These are phyloP conservation scores for cat (Felis catus) DNA, from an alignment of 2,113 vertebrate genomes.

Conservation along the genomic window F.catus_Fca126_mat1.0 CM031421.1:58545501-58546000, in stretches of 20 bases:
- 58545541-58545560: no score
- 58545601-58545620: no score
- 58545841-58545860: background rate
- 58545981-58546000: background rate
- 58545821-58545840: background rate
- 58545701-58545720: background rate
- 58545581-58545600: no score
- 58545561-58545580: no score
- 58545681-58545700: background rate
- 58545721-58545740: background rate
- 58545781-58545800: background rate
- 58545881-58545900: background rate
- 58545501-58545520: no score
- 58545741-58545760: background rate
- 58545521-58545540: no score
- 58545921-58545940: background rate
- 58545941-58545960: background rate
- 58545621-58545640: no score
- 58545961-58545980: background rate
- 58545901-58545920: background rate
- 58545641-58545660: no score
- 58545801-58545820: background rate
- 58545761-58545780: background rate
- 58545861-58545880: background rate
- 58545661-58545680: no score